These are phyloP conservation scores for Ramphastos sulfuratus DNA, from an alignment of 2,113 vertebrate genomes.

Conservation along the genomic window DNA sequence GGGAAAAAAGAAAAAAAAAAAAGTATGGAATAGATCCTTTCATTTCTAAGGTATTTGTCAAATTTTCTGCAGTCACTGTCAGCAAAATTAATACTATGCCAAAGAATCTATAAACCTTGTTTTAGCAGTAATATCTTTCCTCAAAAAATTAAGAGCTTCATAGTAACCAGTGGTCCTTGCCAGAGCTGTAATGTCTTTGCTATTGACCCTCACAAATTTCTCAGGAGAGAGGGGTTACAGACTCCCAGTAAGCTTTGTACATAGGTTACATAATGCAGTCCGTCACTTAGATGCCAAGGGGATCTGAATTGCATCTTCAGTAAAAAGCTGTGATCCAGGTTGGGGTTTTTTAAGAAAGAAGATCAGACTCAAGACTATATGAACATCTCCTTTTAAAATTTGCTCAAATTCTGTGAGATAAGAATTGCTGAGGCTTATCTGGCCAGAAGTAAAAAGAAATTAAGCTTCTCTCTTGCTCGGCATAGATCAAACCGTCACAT, in stretches of 20 bases:
- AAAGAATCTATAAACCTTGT: neutral
- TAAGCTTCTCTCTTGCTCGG: neutral
- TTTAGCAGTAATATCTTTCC: neutral
- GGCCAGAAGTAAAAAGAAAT: neutral
- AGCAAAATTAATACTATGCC: neutral
- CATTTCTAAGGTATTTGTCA: neutral
- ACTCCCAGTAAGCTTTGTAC: neutral
- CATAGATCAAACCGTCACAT: neutral
- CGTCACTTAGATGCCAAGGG: neutral
- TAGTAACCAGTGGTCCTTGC: neutral
- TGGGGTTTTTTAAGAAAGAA: neutral
- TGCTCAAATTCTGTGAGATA: neutral
- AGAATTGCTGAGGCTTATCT: neutral
- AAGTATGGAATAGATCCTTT: neutral
- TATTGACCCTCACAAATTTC: neutral
- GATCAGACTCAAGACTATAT: neutral
- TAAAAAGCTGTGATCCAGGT: neutral
- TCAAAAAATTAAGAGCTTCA: neutral
- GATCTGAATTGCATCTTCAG: accelerated
- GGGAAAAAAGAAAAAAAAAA: neutral
- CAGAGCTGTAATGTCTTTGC: neutral
- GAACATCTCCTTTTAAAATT: neutral
- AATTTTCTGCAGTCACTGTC: neutral
- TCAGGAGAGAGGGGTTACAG: neutral
- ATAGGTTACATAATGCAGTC: neutral